These are phyloP conservation scores for Fragum sueziense DNA, from an alignment of 2,888 invertebrate species.

Conservation along the genomic window DNA sequence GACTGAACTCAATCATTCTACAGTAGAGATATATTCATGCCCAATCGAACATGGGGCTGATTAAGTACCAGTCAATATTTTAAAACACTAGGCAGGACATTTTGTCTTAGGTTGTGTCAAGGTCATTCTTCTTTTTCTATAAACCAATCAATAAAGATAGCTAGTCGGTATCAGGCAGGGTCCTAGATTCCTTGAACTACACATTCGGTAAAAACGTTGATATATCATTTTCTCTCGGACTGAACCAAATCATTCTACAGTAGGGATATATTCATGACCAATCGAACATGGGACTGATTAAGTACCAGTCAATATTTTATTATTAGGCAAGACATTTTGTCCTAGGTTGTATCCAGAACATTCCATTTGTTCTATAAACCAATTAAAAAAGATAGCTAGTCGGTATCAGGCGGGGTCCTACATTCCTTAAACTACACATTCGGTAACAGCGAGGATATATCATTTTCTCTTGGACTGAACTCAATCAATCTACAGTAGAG, in stretches of 20 bases:
- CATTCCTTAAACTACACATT: no score
- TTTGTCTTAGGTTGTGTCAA: no score
- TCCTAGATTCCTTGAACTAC: no score
- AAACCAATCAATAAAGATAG: no score
- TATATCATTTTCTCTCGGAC: conserved; percentile 3
- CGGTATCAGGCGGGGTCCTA: no score
- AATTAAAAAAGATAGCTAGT: no score
- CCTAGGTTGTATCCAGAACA: no score
- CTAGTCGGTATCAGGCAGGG: no score
- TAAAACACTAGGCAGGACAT: neutral
- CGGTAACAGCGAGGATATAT: neutral
- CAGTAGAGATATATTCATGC: neutral
- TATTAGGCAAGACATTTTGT: conserved; percentile 4
- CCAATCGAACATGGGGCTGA: neutral
- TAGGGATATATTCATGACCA: neutral
- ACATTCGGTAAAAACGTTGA: neutral
- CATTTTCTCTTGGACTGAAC: conserved; percentile 1
- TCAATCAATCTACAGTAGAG: conserved; percentile 3
- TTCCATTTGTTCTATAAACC: no score
- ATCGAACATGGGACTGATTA: neutral
- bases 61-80: neutral
- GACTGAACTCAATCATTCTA: neutral
- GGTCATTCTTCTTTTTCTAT: no score
- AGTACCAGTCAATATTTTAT: neutral
- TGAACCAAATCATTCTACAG: neutral